Percentiles rank a stretch among this genome's conserved stretches.
These are phyloP conservation scores for Cettia cetti DNA, from an alignment of 2,113 vertebrate species.

Conservation along the genomic window DNA sequence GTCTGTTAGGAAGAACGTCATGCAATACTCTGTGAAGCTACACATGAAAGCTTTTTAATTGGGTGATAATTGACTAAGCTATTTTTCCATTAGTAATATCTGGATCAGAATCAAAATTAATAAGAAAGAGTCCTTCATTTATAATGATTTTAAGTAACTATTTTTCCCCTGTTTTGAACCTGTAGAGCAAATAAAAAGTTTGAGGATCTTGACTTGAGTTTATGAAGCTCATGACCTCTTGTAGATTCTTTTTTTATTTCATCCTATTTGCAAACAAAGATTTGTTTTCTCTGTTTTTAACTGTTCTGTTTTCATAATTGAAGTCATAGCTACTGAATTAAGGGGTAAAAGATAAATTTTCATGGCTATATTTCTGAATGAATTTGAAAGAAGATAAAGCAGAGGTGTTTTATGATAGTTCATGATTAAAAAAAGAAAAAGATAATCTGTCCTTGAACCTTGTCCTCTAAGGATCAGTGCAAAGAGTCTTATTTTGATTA, in stretches of 20 bases:
- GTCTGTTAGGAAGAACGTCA: not conserved
- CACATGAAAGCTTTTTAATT: conserved; percentile 18
- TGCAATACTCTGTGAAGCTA: not conserved
- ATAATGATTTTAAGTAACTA: not conserved
- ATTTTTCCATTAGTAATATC: not conserved
- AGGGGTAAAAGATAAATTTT: not conserved
- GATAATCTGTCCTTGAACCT: conserved; percentile 20
- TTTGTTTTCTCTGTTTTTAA: not conserved
- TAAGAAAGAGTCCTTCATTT: not conserved
- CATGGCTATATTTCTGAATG: not conserved
- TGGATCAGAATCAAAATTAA: conserved; percentile 16
- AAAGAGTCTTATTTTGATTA: conserved; percentile 49
- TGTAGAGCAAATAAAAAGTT: not conserved
- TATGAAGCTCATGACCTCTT: not conserved
- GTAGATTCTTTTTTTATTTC: not conserved
- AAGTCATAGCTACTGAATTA: not conserved
- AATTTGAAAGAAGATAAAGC: conserved; percentile 3
- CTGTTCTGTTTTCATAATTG: not conserved
- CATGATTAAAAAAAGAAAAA: not conserved
- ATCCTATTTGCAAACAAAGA: not conserved
- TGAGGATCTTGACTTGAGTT: not conserved
- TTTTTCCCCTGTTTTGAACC: not conserved
- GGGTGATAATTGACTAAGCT: conserved; percentile 11
- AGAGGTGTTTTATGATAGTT: not conserved
- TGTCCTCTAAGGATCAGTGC: conserved; percentile 23